Conservation (phyloP, 2,888 invertebrate species). For the Agrotis exclamationis region DNA sequence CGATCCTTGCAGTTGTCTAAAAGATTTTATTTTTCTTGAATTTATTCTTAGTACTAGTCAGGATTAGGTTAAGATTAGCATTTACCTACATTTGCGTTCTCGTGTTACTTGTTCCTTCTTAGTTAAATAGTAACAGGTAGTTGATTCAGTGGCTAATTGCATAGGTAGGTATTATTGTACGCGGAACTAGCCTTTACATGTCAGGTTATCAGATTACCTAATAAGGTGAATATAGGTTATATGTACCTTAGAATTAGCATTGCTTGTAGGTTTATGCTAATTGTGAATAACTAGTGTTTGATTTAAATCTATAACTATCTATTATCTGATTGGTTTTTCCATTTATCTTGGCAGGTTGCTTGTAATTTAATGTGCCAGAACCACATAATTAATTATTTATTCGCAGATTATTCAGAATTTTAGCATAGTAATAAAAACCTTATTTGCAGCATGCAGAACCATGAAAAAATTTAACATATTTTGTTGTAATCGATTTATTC, state of each 20-base stretch:
- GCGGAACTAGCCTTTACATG: conserved; percentile 39
- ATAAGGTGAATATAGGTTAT: conserved; percentile 36
- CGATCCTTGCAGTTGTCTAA: not conserved
- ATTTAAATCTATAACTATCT: not conserved
- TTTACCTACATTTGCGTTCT: too few relatives aligned
- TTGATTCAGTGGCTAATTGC: conserved; percentile 44
- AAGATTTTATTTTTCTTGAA: not conserved
- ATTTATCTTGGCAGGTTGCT: not conserved
- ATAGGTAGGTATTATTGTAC: conserved; percentile 29
- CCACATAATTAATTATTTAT: too few relatives aligned
- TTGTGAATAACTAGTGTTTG: not conserved
- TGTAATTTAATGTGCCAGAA: not conserved
- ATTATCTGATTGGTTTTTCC: not conserved
- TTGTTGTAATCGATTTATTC: not conserved
- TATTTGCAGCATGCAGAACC: not conserved
- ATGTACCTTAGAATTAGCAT: conserved; percentile 13
- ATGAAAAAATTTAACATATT: not conserved
- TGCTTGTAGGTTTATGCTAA: not conserved
- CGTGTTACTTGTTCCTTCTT: conserved; percentile 9
- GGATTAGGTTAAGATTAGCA: too few relatives aligned
- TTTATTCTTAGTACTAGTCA: not conserved
- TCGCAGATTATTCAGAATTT: not conserved
- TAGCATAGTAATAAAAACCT: not conserved
- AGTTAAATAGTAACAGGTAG: not conserved
- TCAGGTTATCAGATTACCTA: conserved; percentile 23